A percentile compares a stretch with the other conserved stretches of the same genome.
Evolutionary conservation across 2,797 vertebrate species (phyloP).

Genomic region (Triplophysa yarkandensis): DNA sequence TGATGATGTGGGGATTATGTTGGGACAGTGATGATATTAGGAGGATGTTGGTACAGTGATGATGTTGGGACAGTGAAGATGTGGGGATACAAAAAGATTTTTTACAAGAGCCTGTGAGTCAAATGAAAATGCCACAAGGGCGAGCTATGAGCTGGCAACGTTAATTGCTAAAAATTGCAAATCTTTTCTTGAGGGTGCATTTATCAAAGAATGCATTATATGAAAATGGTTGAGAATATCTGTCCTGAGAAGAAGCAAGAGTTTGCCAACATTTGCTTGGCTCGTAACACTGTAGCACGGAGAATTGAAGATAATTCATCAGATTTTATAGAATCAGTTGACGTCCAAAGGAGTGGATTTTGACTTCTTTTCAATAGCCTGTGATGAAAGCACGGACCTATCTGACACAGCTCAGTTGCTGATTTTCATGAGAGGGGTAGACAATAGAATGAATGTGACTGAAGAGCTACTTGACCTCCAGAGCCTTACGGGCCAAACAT

Average conservation of each 20-base stretch:
- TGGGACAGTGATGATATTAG: too few relatives aligned
- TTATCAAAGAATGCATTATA: slow-evolving; percentile 37
- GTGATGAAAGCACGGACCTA: slow-evolving; percentile 45
- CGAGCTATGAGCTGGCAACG: slow-evolving; percentile 43
- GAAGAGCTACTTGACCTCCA: too few relatives aligned
- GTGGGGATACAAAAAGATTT: too few relatives aligned
- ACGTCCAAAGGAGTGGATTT: slow-evolving; percentile 24
- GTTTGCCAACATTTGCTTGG: slow-evolving; percentile 38
- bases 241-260: slow-evolving; percentile 44
- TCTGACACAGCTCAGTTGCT: slow-evolving; percentile 43
- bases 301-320: slow-evolving; percentile 41
- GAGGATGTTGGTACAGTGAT: too few relatives aligned
- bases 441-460: too few relatives aligned
- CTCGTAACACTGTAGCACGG: slow-evolving; percentile 28
- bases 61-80: too few relatives aligned
- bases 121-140: slow-evolving; percentile 50
- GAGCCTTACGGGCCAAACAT: too few relatives aligned
- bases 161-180: slow-evolving; percentile 47
- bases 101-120: too few relatives aligned
- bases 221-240: slow-evolving; percentile 34
- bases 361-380: slow-evolving; percentile 38
- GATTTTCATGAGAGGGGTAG: too few relatives aligned
- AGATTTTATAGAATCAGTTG: slow-evolving; percentile 48
- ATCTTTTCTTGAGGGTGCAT: slow-evolving; percentile 45
- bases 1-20: too few relatives aligned